Evolutionary conservation across 2,113 vertebrate species (phyloP), one percentile per base, ranked within the genome.

Genomic region (Mesocricetus auratus): DNA sequence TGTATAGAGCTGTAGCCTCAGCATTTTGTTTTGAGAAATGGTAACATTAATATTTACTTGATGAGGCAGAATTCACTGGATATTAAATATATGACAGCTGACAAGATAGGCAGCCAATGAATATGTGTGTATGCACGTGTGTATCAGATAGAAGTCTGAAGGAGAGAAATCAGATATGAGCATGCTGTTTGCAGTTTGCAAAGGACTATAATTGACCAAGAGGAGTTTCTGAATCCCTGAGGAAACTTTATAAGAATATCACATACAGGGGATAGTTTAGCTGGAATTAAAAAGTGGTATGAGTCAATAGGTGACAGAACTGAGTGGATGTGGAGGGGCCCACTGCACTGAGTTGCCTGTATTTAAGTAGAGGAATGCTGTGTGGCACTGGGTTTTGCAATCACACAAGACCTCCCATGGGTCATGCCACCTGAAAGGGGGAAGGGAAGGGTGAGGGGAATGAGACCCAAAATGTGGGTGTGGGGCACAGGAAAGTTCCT

Each of bases 321-420:
- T 9, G 13, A 26, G 7, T 5, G 0, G 22, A 50, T 11, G 21
- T 29, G 2, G 15, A 86, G 8, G 33, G 15, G 2, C 24, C 22
- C 33, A 24, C 17, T 62, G 9, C 13, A 16, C 24, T 21, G 45
- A 69, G 36, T 21, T 5, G 5, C 2, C 15, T 87, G 71, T 39
- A 17, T 17, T 19, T 82, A 42, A 31, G 64, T 33, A 78, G 5
- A 60, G 87, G 16, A 24, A 17, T 10, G 3, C 3, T 64, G 11
- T 3, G 11, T 3, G 31, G 8, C 24, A 10, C 62, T 22, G 16
- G 39, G 10, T 13, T 2, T 6, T 56, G 4, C 8, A 42, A 19
- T 75, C 79, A 86, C 0, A 1, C 3, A 21, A 50, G 22, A 56
- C 9, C 24, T 24, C 0, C 2, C 1, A 16, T 68, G 21, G 29